Evolutionary conservation across 2,797 vertebrate species (phyloP).

Genomic region (Pipistrellus kuhlii): DNA sequence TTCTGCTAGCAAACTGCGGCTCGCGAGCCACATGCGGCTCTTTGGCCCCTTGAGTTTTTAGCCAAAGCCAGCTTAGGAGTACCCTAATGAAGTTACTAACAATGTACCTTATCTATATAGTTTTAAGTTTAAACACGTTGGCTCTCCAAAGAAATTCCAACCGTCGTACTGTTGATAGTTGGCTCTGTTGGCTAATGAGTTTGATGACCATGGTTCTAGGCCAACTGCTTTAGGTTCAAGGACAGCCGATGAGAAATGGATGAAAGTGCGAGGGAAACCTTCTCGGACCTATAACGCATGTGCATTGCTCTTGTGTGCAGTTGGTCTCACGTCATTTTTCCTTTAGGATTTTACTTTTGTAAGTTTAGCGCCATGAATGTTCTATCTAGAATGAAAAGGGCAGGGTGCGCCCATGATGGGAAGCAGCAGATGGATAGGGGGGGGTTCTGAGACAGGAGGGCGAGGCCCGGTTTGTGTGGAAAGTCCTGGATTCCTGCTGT

Average conservation of each 20-base stretch:
- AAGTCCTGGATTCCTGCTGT: conserved; percentile 58
- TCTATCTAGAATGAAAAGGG: conserved; percentile 60
- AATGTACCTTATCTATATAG: too few species aligned
- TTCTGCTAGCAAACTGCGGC: too few species aligned
- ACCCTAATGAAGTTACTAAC: too few species aligned
- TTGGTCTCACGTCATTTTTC: neutral
- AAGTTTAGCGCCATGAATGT: neutral
- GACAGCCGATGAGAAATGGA: neutral
- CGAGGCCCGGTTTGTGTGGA: neutral
- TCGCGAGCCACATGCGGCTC: too few species aligned
- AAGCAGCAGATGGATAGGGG: conserved; percentile 63
- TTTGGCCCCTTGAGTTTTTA: too few species aligned
- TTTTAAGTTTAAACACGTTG: too few species aligned
- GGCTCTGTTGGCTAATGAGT: too few species aligned
- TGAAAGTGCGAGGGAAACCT: neutral
- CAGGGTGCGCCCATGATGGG: neutral
- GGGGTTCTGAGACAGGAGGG: conserved; percentile 38
- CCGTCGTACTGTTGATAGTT: too few species aligned
- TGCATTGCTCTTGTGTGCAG: neutral
- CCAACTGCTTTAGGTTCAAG: neutral
- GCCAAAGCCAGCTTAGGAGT: too few species aligned
- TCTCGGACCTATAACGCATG: neutral
- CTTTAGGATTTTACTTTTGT: conserved; percentile 4
- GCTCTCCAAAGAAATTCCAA: too few species aligned
- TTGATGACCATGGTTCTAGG: too few species aligned